Evolutionary conservation across 2,113 vertebrate genomes (phyloP).

Genomic region (Pteronura brasiliensis): DNA sequence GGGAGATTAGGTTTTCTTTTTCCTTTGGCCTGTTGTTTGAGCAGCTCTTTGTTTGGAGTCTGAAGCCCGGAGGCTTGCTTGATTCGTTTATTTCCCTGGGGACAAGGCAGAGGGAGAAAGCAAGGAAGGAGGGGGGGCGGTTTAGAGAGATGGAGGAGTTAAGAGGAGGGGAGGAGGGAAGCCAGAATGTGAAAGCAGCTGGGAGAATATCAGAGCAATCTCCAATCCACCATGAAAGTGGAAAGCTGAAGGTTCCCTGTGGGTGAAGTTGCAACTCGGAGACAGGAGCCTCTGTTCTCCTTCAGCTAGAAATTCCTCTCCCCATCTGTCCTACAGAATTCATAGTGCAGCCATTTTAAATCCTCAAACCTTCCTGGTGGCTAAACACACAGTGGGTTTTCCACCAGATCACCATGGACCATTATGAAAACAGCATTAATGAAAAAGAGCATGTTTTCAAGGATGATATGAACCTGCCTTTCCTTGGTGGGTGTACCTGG

Average conservation of each 20-base stretch:
- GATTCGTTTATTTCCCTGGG: slow-evolving; percentile 46
- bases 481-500: background rate
- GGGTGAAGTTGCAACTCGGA: background rate
- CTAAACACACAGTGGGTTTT: background rate
- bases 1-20: slow-evolving; percentile 8
- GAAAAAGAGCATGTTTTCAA: background rate
- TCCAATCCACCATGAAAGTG: background rate
- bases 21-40: slow-evolving; percentile 1
- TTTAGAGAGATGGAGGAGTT: accelerated
- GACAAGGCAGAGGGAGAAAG: background rate
- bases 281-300: background rate
- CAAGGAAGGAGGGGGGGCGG: background rate
- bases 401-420: background rate
- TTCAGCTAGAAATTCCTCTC: background rate
- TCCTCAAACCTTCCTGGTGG: background rate
- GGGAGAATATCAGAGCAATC: background rate
- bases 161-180: background rate
- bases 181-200: background rate
- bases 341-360: background rate
- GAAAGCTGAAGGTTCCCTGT: background rate
- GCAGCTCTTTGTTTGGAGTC: slow-evolving; percentile 31
- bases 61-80: background rate
- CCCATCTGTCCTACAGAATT: background rate
- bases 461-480: background rate
- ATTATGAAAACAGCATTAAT: background rate